Conservation (phyloP, 2,113 vertebrate genomes). For the Hyperopisus bebe region DNA sequence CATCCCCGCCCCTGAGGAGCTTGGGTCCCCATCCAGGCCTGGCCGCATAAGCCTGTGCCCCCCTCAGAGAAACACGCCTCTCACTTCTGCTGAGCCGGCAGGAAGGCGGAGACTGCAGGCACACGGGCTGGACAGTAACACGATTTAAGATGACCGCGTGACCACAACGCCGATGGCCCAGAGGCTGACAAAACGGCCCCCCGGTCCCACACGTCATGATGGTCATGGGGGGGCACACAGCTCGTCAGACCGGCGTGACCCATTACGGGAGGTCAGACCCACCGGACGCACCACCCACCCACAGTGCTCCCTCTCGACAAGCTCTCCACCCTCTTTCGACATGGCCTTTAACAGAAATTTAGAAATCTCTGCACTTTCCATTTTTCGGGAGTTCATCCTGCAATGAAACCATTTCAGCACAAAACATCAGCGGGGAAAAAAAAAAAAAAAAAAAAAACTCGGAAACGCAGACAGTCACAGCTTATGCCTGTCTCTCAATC, state of each 20-base stretch:
- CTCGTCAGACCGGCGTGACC: neutral
- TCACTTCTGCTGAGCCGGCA: neutral
- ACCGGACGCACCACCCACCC: neutral
- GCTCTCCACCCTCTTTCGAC: neutral
- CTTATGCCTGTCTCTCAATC: neutral
- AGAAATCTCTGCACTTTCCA: neutral
- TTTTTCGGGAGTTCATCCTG: neutral
- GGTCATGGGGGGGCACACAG: neutral
- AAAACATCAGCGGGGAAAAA: neutral
- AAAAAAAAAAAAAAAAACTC: neutral
- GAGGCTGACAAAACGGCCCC: neutral
- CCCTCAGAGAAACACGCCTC: neutral
- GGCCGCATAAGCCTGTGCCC: neutral
- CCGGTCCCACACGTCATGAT: neutral
- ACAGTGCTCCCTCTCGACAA: neutral
- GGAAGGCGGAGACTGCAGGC: neutral
- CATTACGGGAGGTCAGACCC: neutral
- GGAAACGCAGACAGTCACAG: neutral
- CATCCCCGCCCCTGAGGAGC: neutral
- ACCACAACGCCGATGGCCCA: neutral
- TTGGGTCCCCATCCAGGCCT: neutral
- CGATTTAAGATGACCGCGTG: neutral
- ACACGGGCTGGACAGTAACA: neutral
- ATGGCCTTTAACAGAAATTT: neutral
- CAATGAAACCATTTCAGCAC: neutral